These are phyloP conservation scores for Cryptus viduatorius DNA, from an alignment of 2,888 invertebrate species.

Conservation along the genomic window DNA sequence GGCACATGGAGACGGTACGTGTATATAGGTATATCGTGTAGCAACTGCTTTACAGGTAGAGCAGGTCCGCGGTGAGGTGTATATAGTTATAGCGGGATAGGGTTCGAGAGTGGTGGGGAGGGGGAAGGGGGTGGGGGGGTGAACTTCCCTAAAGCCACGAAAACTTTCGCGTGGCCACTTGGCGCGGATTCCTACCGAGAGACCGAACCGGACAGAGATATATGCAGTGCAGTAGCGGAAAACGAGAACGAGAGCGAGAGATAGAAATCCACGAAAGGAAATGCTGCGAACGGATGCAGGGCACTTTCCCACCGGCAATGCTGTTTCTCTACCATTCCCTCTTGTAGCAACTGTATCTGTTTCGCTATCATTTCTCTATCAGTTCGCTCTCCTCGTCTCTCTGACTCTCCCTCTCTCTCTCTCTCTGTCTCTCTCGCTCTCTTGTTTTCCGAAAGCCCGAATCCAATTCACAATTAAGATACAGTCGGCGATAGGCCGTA, in stretches of 20 bases:
- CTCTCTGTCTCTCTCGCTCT: constrained; percentile 13
- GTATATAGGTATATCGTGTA: constrained; percentile 13
- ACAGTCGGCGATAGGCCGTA: constrained; percentile 72
- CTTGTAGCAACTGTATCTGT: constrained; percentile 8
- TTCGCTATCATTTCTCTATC: constrained; percentile 16
- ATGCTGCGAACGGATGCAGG: constrained; percentile 30
- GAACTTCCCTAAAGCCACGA: constrained; percentile 23
- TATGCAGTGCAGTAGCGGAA: not conserved
- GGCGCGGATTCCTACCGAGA: constrained; percentile 7
- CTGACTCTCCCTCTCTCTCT: constrained; percentile 8
- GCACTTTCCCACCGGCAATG: constrained; percentile 33
- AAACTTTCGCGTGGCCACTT: constrained; percentile 53
- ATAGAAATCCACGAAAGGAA: constrained; percentile 46
- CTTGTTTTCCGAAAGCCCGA: constrained; percentile 53
- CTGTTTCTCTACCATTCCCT: constrained; percentile 7
- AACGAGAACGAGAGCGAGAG: constrained; percentile 15
- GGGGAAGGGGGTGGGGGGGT: too few species aligned
- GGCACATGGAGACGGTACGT: constrained; percentile 4
- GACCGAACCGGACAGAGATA: constrained; percentile 26
- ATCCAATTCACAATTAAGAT: constrained; percentile 78
- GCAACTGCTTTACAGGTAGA: constrained; percentile 7
- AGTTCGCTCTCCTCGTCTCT: constrained; percentile 13
- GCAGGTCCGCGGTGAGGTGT: not conserved
- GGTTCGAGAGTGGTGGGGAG: too few species aligned
- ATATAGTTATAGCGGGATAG: not conserved